Evolutionary conservation across 2,113 vertebrate species (phyloP), one percentile per base, ranked within the genome.

Genomic region (Stigmatopora nigra): DNA sequence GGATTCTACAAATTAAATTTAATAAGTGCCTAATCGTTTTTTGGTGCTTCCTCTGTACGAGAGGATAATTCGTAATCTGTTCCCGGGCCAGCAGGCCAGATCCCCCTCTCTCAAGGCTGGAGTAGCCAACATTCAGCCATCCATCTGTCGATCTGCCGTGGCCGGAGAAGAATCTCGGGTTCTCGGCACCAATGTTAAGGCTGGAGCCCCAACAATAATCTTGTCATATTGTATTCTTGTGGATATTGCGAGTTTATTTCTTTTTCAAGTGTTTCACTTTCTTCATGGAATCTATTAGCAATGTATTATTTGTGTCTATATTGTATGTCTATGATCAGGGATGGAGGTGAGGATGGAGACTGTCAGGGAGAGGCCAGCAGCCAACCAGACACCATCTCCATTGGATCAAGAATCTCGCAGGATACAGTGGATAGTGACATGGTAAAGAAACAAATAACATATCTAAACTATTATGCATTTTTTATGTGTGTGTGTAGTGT

Each of bases 351-450:
- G 68, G 97, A 98, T 31, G 91, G 83, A 64, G 97, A 99, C 91
- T 97, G 96, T 77, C 96, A 97, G 84, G 96, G 97, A 60, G 96
- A 99, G 56, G 94, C 96, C 74, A 96, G 94, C 88, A 99, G 97
- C 84, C 97, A 99, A 65, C 95, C 93, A n/a, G 97, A 99, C 68
- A 98, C 94, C 68, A 93, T 98, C 85, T 99, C 97, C 77, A 97
- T 99, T 47, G 94, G 96, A 16, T 99, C 96, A 69, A 92, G 96
- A 76, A 99, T 94, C 3, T 99, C 97, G 31, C 97, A 99, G 90
- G 97, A 98, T 89, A 99, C 97, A 15, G 90, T 95, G 73, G 97
- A 99, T 89, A 99, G 96, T 51, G 97, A 98, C 89, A 98, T 97
- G 94, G 97, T 99, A 95, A 56, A 82, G 91, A 87, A 1, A 9